A percentile compares a stretch with the other conserved stretches of the same genome.
Conservation (phyloP, 2,113 vertebrate genomes). For the Ailurus styani region DNA sequence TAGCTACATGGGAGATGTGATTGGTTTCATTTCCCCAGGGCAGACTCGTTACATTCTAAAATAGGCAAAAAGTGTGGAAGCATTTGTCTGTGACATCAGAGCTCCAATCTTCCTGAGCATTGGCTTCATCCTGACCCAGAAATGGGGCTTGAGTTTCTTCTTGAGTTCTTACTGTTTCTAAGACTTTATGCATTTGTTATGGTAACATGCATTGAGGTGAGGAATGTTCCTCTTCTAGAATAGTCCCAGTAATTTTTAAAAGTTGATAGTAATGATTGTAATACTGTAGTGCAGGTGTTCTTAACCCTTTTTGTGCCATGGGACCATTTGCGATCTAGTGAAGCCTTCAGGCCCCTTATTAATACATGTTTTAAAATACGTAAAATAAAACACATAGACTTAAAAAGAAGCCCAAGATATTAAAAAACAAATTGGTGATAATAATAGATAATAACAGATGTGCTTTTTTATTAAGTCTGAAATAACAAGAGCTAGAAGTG, state of each 20-base stretch:
- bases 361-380: not conserved
- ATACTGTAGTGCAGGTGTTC: not conserved
- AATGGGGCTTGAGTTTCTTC: not conserved
- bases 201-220: not conserved
- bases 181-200: not conserved
- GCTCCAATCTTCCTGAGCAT: not conserved
- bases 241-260: not conserved
- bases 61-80: not conserved
- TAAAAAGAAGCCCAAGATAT: not conserved
- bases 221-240: not conserved
- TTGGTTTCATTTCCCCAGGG: not conserved
- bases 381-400: not conserved
- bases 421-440: not conserved
- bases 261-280: not conserved
- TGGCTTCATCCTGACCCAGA: not conserved
- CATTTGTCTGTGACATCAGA: not conserved
- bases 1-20: not conserved
- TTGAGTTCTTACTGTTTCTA: not conserved
- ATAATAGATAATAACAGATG: not conserved
- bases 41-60: not conserved
- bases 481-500: not conserved
- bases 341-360: not conserved
- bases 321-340: not conserved
- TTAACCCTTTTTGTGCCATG: not conserved
- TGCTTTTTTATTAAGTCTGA: not conserved